A percentile compares a stretch with the other conserved stretches of the same genome.
Evolutionary conservation across 2,113 vertebrate genomes (phyloP).

Genomic region (Amphilophus citrinellus): DNA sequence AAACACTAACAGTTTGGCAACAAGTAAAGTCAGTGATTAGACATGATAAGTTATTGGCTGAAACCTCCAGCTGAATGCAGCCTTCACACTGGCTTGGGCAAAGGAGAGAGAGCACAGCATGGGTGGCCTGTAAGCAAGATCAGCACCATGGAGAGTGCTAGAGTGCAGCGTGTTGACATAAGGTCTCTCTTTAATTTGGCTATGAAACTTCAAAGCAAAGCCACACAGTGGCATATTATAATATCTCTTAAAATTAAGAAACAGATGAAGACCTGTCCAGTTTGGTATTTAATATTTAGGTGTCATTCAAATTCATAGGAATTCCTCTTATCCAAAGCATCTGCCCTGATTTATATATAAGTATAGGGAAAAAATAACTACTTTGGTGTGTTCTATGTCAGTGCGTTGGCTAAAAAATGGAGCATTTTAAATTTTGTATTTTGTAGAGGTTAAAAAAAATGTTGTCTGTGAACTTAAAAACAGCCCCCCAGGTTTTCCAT

Average conservation of each 20-base stretch:
- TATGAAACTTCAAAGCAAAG: background rate
- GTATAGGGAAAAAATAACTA: background rate
- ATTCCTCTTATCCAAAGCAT: background rate
- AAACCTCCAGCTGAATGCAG: background rate
- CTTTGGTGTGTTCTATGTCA: background rate
- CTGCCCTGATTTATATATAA: background rate
- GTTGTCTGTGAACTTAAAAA: background rate
- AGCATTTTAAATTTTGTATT: background rate
- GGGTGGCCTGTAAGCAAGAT: background rate
- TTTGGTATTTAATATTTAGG: background rate
- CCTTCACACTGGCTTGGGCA: background rate
- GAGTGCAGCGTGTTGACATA: background rate
- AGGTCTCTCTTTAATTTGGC: background rate
- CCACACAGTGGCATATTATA: background rate
- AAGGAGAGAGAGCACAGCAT: background rate
- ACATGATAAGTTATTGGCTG: background rate
- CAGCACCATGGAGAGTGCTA: constrained; percentile 20
- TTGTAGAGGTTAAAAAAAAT: background rate
- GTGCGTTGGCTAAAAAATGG: background rate
- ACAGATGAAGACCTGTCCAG: background rate
- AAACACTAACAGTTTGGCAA: background rate
- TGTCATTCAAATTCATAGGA: background rate
- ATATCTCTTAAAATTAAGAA: background rate
- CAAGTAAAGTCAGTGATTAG: background rate
- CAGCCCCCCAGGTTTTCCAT: background rate